Conservation (phyloP, 2,888 invertebrate genomes). For the Oxycera nigricornis region DNA sequence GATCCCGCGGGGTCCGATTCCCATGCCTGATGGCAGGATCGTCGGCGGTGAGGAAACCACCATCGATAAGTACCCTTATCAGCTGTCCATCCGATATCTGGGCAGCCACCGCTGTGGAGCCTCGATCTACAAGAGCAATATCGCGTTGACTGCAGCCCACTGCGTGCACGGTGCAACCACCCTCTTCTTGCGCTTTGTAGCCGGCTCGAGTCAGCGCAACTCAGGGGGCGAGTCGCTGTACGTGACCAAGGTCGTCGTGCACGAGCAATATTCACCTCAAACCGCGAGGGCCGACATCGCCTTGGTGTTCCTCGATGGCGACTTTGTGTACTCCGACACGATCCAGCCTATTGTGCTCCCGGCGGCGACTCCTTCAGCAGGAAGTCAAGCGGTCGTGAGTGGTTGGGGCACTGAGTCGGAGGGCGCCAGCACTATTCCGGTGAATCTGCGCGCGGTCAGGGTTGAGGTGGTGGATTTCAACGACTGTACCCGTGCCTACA, state of each 20-base stretch:
- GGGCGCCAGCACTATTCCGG: not conserved
- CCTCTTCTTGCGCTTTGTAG: slow-evolving; percentile 56
- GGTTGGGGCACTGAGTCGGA: slow-evolving; percentile 48
- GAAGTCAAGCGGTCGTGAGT: slow-evolving; percentile 29
- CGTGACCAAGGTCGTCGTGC: not conserved
- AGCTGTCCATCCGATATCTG: slow-evolving; percentile 54
- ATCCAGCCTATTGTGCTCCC: slow-evolving; percentile 61
- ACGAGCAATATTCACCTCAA: not conserved
- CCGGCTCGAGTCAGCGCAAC: slow-evolving; percentile 58
- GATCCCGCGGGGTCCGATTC: slow-evolving; percentile 17
- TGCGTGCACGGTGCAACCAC: slow-evolving; percentile 59
- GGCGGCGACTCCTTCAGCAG: slow-evolving; percentile 44
- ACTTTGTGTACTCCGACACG: slow-evolving; percentile 58
- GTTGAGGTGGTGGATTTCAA: not conserved
- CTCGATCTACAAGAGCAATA: slow-evolving; percentile 62
- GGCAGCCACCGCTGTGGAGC: slow-evolving; percentile 67
- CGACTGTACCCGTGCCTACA: slow-evolving; percentile 47
- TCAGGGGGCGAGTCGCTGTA: not conserved
- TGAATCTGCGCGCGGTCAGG: not conserved
- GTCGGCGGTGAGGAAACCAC: slow-evolving; percentile 52
- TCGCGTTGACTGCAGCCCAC: slow-evolving; percentile 68
- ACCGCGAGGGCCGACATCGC: slow-evolving; percentile 63
- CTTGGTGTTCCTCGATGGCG: slow-evolving; percentile 61
- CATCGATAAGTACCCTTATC: slow-evolving; percentile 52
- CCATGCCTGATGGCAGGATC: slow-evolving; percentile 28